Evolutionary conservation across 2,113 vertebrate genomes (phyloP).

Genomic region (Clinocottus analis): DNA sequence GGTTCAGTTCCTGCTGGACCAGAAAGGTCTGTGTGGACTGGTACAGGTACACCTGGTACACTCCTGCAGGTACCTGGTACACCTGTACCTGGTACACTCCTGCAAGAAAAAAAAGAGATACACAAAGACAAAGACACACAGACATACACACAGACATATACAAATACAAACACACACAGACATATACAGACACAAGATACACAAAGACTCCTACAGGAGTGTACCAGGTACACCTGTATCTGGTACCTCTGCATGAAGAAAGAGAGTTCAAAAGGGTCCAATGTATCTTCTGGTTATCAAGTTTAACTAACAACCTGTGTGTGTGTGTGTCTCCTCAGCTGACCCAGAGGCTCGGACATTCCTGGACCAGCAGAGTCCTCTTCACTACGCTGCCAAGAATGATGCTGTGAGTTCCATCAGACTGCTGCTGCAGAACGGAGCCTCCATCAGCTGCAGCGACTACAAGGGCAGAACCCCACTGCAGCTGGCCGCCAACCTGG

Average conservation of each 20-base stretch:
- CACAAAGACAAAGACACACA: too few relatives aligned
- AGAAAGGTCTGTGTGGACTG: slow-evolving; percentile 52
- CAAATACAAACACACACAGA: too few relatives aligned
- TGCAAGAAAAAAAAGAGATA: too few relatives aligned
- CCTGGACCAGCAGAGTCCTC: slow-evolving; percentile 71
- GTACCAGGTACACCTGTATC: too few relatives aligned
- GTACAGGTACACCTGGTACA: background rate
- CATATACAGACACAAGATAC: too few relatives aligned
- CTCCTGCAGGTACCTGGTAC: too few relatives aligned
- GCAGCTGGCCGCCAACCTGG: slow-evolving; percentile 76
- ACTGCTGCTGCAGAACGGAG: slow-evolving; percentile 69
- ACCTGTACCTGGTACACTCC: too few relatives aligned
- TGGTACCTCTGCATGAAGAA: too few relatives aligned
- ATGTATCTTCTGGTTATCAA: too few relatives aligned
- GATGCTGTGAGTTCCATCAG: slow-evolving; percentile 61
- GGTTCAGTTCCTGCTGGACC: slow-evolving; percentile 75
- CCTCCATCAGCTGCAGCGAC: slow-evolving; percentile 66
- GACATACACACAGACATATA: too few relatives aligned
- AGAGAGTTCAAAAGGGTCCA: too few relatives aligned
- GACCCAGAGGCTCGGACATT: slow-evolving; percentile 59
- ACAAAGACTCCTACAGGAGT: too few relatives aligned
- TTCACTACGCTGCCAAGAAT: slow-evolving; percentile 81
- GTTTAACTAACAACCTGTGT: background rate
- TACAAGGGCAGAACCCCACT: slow-evolving; percentile 76
- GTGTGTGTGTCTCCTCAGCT: slow-evolving; percentile 50